Evolutionary conservation across 1,140 invertebrate genomes (phyloP).

Genomic region (Cyphomyrmex costatus): DNA sequence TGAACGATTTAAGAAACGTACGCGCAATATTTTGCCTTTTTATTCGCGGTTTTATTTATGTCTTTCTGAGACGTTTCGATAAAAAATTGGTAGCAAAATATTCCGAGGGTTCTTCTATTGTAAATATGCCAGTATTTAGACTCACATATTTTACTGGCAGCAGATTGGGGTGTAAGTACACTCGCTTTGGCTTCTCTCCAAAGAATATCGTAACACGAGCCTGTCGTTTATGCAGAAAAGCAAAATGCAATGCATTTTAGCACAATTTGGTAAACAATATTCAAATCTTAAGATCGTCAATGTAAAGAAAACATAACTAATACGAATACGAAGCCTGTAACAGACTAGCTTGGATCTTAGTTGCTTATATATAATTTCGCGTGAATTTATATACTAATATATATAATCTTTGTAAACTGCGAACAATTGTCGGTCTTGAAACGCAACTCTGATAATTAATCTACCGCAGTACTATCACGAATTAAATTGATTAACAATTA

Average conservation of each 20-base stretch:
- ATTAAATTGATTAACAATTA: too few relatives aligned
- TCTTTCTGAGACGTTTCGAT: slow-evolving; percentile 23
- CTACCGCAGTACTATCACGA: too few relatives aligned
- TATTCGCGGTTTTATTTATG: not conserved
- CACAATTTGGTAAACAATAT: not conserved
- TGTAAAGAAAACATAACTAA: too few relatives aligned
- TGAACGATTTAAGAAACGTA: slow-evolving; percentile 13
- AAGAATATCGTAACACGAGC: slow-evolving; percentile 10
- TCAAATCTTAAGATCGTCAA: too few relatives aligned
- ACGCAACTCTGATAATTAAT: too few relatives aligned
- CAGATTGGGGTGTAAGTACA: not conserved
- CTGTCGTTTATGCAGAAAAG: slow-evolving; percentile 31
- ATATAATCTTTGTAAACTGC: too few relatives aligned
- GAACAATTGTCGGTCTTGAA: too few relatives aligned
- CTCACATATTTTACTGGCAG: slow-evolving; percentile 29
- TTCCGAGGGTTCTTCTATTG: slow-evolving; percentile 1
- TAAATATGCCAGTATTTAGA: slow-evolving; percentile 29
- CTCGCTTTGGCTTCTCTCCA: slow-evolving; percentile 42
- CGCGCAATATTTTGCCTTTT: slow-evolving; percentile 35
- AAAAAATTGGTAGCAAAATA: slow-evolving; percentile 32
- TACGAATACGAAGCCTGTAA: too few relatives aligned
- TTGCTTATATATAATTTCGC: too few relatives aligned
- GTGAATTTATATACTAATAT: too few relatives aligned
- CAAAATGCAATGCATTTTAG: slow-evolving; percentile 26
- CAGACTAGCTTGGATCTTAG: too few relatives aligned